Conservation (phyloP, 2,888 invertebrate species). For the Volucella inflata region DNA sequence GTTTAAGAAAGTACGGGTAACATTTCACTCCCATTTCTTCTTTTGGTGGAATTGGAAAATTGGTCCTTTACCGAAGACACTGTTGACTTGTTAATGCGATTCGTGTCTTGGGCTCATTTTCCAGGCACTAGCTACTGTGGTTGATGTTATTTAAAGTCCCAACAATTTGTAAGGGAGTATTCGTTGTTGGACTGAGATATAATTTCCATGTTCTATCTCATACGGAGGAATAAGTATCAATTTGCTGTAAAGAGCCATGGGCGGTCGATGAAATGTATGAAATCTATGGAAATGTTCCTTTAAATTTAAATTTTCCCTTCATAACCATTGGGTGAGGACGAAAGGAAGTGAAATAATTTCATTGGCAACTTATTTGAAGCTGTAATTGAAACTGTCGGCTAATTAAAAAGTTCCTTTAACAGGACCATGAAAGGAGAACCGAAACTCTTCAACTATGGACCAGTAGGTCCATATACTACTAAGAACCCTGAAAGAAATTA, state of each 20-base stretch:
- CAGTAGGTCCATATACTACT: not conserved
- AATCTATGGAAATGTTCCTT: not conserved
- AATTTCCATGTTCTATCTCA: no score
- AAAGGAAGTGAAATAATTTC: slow-evolving; percentile 15
- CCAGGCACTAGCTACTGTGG: not conserved
- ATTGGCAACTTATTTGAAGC: slow-evolving; percentile 22
- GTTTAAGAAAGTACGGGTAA: not conserved
- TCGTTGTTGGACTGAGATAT: no score
- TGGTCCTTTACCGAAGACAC: slow-evolving; percentile 35
- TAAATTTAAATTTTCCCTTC: not conserved
- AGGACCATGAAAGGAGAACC: not conserved
- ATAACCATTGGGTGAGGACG: not conserved
- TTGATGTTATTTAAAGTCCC: slow-evolving; percentile 35
- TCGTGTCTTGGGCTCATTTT: slow-evolving; percentile 32
- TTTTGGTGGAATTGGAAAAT: slow-evolving; percentile 46
- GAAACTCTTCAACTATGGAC: not conserved
- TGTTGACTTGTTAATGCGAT: slow-evolving; percentile 66
- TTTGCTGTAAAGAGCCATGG: slow-evolving; percentile 9
- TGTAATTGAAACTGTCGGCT: not conserved
- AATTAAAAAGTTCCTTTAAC: slow-evolving; percentile 9
- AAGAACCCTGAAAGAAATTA: slow-evolving; percentile 2
- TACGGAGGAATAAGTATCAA: not conserved
- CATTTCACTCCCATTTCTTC: slow-evolving; percentile 25
- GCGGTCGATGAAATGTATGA: not conserved
- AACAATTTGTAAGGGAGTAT: slow-evolving; percentile 26